Evolutionary conservation across 2,113 vertebrate genomes (phyloP).

Genomic region (Lichenostomus cassidix): DNA sequence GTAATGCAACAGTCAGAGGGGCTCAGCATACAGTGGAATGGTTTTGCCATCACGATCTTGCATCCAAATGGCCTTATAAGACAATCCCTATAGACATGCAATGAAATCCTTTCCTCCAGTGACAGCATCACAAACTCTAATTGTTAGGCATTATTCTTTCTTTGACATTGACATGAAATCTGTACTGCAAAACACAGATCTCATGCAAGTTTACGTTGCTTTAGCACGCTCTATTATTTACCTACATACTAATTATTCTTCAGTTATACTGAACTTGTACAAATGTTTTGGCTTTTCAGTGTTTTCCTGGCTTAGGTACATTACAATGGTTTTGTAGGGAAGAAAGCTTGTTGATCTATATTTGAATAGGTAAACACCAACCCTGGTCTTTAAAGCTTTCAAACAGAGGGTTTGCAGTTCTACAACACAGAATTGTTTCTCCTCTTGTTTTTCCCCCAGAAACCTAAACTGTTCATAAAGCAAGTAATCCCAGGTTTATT

Average conservation of each 20-base stretch:
- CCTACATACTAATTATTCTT: neutral
- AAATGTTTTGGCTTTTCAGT: neutral
- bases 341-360: neutral
- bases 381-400: neutral
- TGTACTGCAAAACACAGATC: neutral
- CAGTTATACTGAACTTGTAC: neutral
- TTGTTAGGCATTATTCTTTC: constrained; percentile 49
- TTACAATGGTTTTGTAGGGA: neutral
- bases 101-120: constrained; percentile 51
- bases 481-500: neutral
- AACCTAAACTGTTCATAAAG: neutral
- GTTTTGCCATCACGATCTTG: constrained; percentile 52
- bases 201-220: neutral
- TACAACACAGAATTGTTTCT: neutral
- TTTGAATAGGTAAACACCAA: neutral
- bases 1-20: constrained; percentile 39
- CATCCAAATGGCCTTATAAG: constrained; percentile 67
- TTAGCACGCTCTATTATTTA: constrained; percentile 14
- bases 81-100: constrained; percentile 51
- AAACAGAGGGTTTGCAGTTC: neutral
- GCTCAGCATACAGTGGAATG: constrained; percentile 43
- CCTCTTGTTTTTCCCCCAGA: accelerated
- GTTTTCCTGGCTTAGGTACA: neutral
- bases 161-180: constrained; percentile 46
- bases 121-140: constrained; percentile 54